These are phyloP conservation scores for Loris lydekkerianus DNA, from an alignment of 2,797 vertebrate species.

Conservation along the genomic window DNA sequence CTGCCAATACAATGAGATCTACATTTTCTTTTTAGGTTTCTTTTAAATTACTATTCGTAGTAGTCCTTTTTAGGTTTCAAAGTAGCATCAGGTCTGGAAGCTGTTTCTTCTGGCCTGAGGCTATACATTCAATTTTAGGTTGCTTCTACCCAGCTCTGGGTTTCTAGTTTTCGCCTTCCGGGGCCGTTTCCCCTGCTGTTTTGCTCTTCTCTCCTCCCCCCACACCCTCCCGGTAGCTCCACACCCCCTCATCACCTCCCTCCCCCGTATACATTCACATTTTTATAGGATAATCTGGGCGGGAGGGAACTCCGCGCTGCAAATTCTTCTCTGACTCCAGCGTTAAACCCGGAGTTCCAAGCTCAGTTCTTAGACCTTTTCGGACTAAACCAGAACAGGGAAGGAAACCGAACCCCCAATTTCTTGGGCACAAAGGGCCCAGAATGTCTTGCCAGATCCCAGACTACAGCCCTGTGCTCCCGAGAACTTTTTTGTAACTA, in stretches of 20 bases:
- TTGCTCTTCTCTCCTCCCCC: constrained; percentile 36
- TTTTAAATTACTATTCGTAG: neutral
- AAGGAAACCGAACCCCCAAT: neutral
- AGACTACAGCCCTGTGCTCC: neutral
- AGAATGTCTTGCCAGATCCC: neutral
- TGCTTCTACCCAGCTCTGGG: constrained; percentile 12
- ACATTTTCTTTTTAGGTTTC: neutral
- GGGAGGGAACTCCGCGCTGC: neutral
- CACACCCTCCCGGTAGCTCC: neutral
- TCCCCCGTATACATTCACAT: constrained; percentile 55
- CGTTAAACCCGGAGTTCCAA: neutral
- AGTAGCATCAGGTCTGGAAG: neutral
- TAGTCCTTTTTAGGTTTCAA: neutral
- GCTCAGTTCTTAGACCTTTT: neutral
- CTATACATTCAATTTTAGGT: neutral
- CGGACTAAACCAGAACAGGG: neutral
- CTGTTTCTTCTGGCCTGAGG: constrained; percentile 34
- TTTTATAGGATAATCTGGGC: constrained; percentile 39
- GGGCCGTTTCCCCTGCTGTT: constrained; percentile 68
- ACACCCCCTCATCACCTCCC: neutral
- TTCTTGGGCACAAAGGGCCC: neutral
- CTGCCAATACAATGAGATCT: neutral
- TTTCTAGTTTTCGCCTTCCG: constrained; percentile 64
- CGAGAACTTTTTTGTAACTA: constrained; percentile 34
- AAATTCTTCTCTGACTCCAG: neutral